Conservation (phyloP, 1,140 invertebrate genomes). For the Adelges cooleyi region DNA sequence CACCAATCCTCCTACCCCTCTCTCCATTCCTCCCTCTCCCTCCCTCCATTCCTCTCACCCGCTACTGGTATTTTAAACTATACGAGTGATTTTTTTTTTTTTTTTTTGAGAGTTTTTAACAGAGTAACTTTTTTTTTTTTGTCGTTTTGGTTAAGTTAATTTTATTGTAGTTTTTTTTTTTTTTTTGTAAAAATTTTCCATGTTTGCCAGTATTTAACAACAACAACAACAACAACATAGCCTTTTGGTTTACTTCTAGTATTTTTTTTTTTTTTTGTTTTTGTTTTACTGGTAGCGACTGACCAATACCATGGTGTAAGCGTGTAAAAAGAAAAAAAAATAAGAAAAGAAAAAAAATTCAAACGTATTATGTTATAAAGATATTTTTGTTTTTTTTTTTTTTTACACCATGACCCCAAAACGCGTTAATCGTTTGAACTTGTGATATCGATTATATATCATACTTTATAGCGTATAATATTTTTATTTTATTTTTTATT, state of each 20-base stretch:
- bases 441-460: constrained; percentile 29
- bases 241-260: constrained; percentile 21
- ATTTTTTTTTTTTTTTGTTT: neutral
- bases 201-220: constrained; percentile 25
- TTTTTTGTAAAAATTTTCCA: constrained; percentile 23
- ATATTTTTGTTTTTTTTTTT: constrained; percentile 15
- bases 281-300: constrained; percentile 27
- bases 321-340: neutral
- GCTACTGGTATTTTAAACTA: neutral
- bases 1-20: too few relatives aligned
- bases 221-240: too few relatives aligned
- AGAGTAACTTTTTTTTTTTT: too few relatives aligned
- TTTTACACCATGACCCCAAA: constrained; percentile 27
- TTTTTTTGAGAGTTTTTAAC: too few relatives aligned
- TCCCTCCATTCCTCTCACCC: too few relatives aligned
- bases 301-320: constrained; percentile 26
- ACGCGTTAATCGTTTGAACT: constrained; percentile 29
- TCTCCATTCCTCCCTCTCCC: neutral
- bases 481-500: too few relatives aligned
- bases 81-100: neutral
- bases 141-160: constrained; percentile 7
- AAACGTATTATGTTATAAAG: too few relatives aligned
- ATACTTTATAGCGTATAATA: constrained; percentile 26
- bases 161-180: neutral
- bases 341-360: too few relatives aligned